Percentiles rank a stretch among this genome's conserved stretches.
Conservation (phyloP, 2,888 invertebrate genomes). For the Gasteruption jaculator region DNA sequence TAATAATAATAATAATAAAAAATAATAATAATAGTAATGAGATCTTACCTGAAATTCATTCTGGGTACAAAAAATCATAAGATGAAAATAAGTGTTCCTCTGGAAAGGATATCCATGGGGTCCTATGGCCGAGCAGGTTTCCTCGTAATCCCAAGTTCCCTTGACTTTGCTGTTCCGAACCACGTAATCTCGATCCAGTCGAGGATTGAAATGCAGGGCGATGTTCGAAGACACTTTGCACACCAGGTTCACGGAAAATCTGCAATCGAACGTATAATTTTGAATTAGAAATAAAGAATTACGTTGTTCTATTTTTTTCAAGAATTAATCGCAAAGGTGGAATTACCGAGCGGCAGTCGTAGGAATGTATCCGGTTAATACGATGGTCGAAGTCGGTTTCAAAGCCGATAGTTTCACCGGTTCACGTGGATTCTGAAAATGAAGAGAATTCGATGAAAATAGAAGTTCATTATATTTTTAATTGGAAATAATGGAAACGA, state of each 20-base stretch:
- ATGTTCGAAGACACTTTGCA: slow-evolving; percentile 55
- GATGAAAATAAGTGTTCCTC: slow-evolving; percentile 40
- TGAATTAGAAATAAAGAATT: slow-evolving; percentile 2
- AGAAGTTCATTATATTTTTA: no score
- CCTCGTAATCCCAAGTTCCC: slow-evolving; percentile 72
- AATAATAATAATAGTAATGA: background rate
- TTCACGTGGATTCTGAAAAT: slow-evolving; percentile 34
- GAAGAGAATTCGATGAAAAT: no score
- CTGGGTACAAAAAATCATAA: slow-evolving; percentile 42
- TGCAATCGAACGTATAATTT: slow-evolving; percentile 39
- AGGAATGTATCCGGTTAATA: slow-evolving; percentile 45
- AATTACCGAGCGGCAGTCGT: slow-evolving; percentile 34
- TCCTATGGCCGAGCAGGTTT: slow-evolving; percentile 56
- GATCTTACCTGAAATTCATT: slow-evolving; percentile 40
- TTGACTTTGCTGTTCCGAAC: slow-evolving; percentile 69
- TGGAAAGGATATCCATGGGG: slow-evolving; percentile 33
- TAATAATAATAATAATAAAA: no score
- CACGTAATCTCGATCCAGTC: slow-evolving; percentile 71
- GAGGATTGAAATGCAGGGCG: slow-evolving; percentile 78
- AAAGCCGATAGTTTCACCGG: slow-evolving; percentile 31
- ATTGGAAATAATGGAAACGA: no score
- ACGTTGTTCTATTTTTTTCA: no score
- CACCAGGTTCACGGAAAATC: slow-evolving; percentile 64
- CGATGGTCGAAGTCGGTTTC: slow-evolving; percentile 39
- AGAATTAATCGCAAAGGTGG: background rate